These are phyloP conservation scores for Campoplex nolae DNA, from an alignment of 2,888 invertebrate genomes.

Conservation along the genomic window DNA sequence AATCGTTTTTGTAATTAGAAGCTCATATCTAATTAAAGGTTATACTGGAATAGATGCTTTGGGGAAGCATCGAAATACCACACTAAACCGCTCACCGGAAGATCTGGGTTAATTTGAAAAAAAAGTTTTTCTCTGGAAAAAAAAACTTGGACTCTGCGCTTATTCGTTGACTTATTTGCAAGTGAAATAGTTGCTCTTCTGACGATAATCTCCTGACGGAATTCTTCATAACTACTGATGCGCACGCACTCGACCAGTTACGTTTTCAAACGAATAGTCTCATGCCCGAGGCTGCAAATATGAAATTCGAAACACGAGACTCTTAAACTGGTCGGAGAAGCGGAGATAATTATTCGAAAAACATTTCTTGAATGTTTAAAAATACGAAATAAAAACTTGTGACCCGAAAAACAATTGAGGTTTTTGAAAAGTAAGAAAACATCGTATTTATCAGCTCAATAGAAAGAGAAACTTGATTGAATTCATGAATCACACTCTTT, in stretches of 20 bases:
- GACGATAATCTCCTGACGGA: not conserved
- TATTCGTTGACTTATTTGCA: not conserved
- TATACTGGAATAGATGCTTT: not conserved
- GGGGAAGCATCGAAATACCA: not conserved
- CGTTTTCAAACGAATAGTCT: not conserved
- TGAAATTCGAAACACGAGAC: not conserved
- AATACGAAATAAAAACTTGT: not conserved
- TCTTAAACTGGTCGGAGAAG: not conserved
- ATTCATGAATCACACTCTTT: too few species aligned
- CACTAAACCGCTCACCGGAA: not conserved
- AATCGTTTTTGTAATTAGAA: not conserved
- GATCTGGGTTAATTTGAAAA: not conserved
- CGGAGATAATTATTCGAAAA: not conserved
- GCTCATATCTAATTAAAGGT: not conserved
- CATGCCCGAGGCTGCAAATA: not conserved
- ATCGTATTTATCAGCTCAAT: too few species aligned
- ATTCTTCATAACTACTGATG: not conserved
- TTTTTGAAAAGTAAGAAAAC: not conserved
- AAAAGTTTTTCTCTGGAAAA: not conserved
- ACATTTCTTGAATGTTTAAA: not conserved
- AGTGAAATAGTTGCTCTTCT: not conserved
- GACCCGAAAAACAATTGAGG: not conserved
- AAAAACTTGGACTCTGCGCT: not conserved
- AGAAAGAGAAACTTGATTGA: too few species aligned
- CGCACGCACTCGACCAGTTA: not conserved